Evolutionary conservation across 92 coral and sea anemone genomes (phyloP), one percentile per base, ranked within the genome.

Genomic region (Epizoanthus illoricatus): DNA sequence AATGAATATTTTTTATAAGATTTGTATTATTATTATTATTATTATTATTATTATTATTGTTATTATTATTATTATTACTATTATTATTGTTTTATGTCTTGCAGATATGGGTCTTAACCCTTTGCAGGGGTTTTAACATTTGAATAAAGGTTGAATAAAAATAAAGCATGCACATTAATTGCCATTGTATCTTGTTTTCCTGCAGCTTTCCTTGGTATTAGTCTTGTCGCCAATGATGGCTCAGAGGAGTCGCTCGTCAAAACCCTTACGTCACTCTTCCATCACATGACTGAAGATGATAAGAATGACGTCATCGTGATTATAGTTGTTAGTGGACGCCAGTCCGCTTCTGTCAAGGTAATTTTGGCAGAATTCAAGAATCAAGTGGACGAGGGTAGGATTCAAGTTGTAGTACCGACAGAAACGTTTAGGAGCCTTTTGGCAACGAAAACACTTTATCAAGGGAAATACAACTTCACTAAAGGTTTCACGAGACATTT

Each of bases 331-430:
- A 63, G 72, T 11, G 15, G 21, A 21, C 59, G 8, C 33, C 20
- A 78, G 42, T 78, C 82, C 47, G 9, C 72, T 10, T 42, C 41
- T 21, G 71, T 78, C 47, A 45, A 43, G 4, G 5, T 78, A 36
- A 43, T 78, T 42, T 78, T 70, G 45, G 28, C 72, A 78, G 52
- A 78, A 15, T 78, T 64, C 41, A 41, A 78, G 47, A 64, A 19
- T 4, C 57, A 45, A 7, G 54, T 78, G 1, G 58, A 63, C 19
- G 42, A 20, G 47, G 71, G 61, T 4, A 43, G 71, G 82, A 8
- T 78, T 20, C 82, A 78, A 63, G 67, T 78, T 5, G 82, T 78
- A 23, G 71, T 40, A 20, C 82, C 82, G 20, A 62, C 82, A 5
- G 8, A 4, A 45, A 59, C 47, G 5, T 78, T 78, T 62, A 57